Evolutionary conservation across 2,797 vertebrate genomes (phyloP).

Genomic region (Myioborus miniatus): DNA sequence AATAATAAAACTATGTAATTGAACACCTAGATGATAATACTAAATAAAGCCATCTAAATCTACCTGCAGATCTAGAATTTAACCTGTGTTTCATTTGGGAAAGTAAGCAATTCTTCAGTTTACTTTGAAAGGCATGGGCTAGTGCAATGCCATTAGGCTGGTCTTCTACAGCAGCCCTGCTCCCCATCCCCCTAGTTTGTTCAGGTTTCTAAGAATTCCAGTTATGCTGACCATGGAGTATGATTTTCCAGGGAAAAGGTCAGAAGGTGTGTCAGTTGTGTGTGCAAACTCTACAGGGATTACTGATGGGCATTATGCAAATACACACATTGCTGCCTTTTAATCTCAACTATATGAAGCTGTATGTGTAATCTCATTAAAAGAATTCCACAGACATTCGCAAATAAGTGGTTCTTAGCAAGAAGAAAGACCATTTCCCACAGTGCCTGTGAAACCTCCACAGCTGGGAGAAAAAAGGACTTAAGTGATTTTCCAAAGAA

Average conservation of each 20-base stretch:
- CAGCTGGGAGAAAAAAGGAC: background rate
- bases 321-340: background rate
- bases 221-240: fast-evolving
- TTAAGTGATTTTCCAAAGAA: background rate
- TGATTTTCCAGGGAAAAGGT: background rate
- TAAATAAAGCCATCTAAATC: background rate
- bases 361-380: background rate
- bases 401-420: background rate
- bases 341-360: background rate
- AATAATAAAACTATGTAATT: background rate
- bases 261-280: background rate
- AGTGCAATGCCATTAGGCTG: background rate
- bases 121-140: background rate
- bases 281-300: background rate
- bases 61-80: background rate
- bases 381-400: background rate
- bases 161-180: fast-evolving
- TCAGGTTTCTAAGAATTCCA: background rate
- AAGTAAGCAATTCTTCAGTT: background rate
- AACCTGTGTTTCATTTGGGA: background rate
- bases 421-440: background rate
- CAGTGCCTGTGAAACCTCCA: background rate
- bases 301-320: background rate
- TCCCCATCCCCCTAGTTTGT: fast-evolving
- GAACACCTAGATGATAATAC: background rate